Conservation (phyloP, 37 sponge, comb jelly and placozoan species). For the Diacarnus erythraeanus region DNA sequence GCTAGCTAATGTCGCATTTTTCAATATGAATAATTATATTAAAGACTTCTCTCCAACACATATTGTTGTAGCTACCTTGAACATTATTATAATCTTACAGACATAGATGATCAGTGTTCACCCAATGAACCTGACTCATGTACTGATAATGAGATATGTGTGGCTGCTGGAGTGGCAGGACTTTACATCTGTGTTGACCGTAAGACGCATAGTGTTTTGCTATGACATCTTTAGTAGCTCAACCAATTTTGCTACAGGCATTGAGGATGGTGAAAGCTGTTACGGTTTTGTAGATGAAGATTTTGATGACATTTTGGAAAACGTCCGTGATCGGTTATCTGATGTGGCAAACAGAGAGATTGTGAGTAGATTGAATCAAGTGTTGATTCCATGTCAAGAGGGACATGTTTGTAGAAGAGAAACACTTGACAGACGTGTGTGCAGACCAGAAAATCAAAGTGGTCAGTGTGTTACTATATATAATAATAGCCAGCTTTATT, state of each 20-base stretch:
- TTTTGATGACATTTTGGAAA: background rate
- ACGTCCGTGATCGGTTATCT: background rate
- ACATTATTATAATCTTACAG: no score
- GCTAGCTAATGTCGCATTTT: background rate
- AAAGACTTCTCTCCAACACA: background rate
- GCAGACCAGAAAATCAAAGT: background rate
- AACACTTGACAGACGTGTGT: background rate
- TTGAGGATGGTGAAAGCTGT: background rate
- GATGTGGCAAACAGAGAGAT: background rate
- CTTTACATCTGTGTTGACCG: background rate
- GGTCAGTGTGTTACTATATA: no score
- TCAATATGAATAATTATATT: no score
- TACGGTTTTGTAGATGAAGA: background rate
- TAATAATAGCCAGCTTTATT: no score
- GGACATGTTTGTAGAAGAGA: background rate
- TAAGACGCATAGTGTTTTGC: no score
- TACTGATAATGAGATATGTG: background rate
- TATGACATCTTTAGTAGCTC: background rate
- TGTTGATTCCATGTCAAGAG: background rate
- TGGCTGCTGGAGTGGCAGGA: background rate
- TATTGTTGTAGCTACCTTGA: no score
- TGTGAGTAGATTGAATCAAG: background rate
- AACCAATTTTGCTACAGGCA: background rate
- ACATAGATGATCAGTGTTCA: background rate
- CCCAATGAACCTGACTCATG: background rate